Evolutionary conservation across 2,888 invertebrate species (phyloP).

Genomic region (Venusia cambrica): DNA sequence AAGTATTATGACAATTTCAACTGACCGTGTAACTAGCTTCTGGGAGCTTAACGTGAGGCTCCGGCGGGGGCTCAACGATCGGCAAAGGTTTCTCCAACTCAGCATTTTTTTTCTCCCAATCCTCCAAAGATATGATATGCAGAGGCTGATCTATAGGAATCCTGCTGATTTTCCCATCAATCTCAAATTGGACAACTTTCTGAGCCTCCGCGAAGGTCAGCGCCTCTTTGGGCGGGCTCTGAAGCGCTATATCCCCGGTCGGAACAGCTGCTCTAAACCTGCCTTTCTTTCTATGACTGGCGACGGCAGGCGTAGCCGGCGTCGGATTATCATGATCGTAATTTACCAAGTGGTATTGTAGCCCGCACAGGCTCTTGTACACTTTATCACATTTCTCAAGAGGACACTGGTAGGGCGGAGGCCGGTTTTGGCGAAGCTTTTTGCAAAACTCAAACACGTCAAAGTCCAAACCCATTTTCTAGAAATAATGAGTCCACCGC

Average conservation of each 20-base stretch:
- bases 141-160: slow-evolving; percentile 84
- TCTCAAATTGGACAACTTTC: slow-evolving; percentile 91
- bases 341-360: slow-evolving; percentile 92
- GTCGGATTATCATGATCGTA: slow-evolving; percentile 91
- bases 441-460: slow-evolving; percentile 93
- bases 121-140: slow-evolving; percentile 85
- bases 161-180: slow-evolving; percentile 89
- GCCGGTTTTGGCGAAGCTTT: slow-evolving; percentile 88
- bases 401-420: slow-evolving; percentile 93
- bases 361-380: slow-evolving; percentile 92
- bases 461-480: slow-evolving; percentile 89
- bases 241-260: slow-evolving; percentile 76
- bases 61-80: slow-evolving; percentile 62
- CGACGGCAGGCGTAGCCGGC: slow-evolving; percentile 82
- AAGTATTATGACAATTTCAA: slow-evolving; percentile 1
- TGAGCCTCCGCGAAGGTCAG: slow-evolving; percentile 92
- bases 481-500: slow-evolving; percentile 20
- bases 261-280: slow-evolving; percentile 81
- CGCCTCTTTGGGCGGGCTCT: slow-evolving; percentile 83
- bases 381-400: slow-evolving; percentile 91
- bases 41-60: slow-evolving; percentile 71
- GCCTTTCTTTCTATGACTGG: slow-evolving; percentile 84
- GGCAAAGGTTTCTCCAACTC: slow-evolving; percentile 69
- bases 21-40: slow-evolving; percentile 71
- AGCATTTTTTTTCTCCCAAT: slow-evolving; percentile 78